Base-by-base conservation (phyloP, 2,888 invertebrate species). In the Megamerina dolium region DNA sequence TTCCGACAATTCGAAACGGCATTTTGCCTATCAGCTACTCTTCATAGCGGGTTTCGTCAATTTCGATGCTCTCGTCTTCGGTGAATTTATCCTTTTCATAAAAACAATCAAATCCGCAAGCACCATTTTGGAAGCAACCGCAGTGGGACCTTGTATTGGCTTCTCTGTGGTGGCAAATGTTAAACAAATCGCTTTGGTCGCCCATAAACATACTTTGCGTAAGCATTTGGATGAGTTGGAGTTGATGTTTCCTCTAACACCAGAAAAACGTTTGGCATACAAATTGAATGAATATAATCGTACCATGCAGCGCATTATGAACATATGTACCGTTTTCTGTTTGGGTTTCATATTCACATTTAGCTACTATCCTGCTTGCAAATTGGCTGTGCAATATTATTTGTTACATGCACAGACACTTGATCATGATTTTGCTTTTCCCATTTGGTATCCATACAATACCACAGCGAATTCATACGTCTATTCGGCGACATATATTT, bases 111-210 rank as follows among this genome's bases (percentile, higher is more conserved):
- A 55, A 45, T 48, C 56, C 21, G 55, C 48, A 20, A 58, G 54
- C 10, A 58, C 61, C 3, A 45, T 66, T 20, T 54, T 58, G 8
- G 41, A 58, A 50, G 59, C 62, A 14, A 63, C 65, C 21, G 67
- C 64, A 1, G 57, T 67, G 9, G 67, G 64, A 3, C 64, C 68
- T 1, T 65, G 61, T 35, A 56, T 68, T 43, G 66, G 61, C 2
- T 63, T 64, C 41, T 59, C 60, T 0, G 35, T 65, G 26, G 58
- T 68, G 14, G 43, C 62, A 1, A 56, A 62, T 26, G 60, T 57
- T 3, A 68, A 67, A 37, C 63, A 67, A 40, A 17, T 55, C 0
- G 58, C 58, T 4, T 52, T 68, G 46, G 59, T 43, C 1, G 14
- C 46, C 2, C 49, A 60, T 20, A 60, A 50, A 40, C 26, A 48